A percentile compares a stretch with the other conserved stretches of the same genome.
phyloP scores from a whole-genome alignment of 2,888 invertebrate genomes.

The Microdon myrmicae region DNA sequence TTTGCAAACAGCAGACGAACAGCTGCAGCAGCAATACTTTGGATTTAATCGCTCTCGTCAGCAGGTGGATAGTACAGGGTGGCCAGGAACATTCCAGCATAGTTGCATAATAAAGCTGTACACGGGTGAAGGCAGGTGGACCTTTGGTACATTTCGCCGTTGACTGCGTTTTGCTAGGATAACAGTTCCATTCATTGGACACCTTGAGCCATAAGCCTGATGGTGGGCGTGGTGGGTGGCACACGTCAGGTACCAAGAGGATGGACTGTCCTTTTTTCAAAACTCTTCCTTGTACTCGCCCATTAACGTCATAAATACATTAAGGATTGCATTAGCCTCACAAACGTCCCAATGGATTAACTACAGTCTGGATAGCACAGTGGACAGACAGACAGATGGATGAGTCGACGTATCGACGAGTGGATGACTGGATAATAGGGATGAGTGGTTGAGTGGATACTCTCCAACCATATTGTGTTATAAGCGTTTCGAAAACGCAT shows the following conservation, averaged over 20 bases:
- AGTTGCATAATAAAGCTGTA: slow-evolving; percentile 5
- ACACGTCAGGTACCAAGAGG: not conserved
- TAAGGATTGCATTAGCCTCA: slow-evolving; percentile 36
- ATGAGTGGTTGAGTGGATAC: too few species aligned
- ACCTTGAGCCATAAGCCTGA: slow-evolving; percentile 18
- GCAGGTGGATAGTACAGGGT: slow-evolving; percentile 13
- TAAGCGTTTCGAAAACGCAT: too few species aligned
- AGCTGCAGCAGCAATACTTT: slow-evolving; percentile 44
- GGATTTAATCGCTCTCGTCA: slow-evolving; percentile 47
- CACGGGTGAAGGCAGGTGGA: slow-evolving; percentile 16
- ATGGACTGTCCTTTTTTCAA: slow-evolving; percentile 10
- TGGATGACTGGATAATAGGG: too few species aligned
- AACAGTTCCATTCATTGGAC: slow-evolving; percentile 11
- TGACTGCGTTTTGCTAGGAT: slow-evolving; percentile 21
- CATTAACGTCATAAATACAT: slow-evolving; percentile 49
- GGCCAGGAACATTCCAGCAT: not conserved
- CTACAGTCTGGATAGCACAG: too few species aligned
- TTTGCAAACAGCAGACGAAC: slow-evolving; percentile 3
- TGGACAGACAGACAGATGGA: too few species aligned
- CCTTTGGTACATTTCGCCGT: slow-evolving; percentile 36
- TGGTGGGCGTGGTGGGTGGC: not conserved
- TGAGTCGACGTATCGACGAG: too few species aligned
- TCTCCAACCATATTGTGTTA: too few species aligned
- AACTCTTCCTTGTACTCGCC: slow-evolving; percentile 16
- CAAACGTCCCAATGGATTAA: too few species aligned